These are phyloP conservation scores for Globodera ellingtonae DNA, from an alignment of 1,140 invertebrate genomes.

Conservation along the genomic window DNA sequence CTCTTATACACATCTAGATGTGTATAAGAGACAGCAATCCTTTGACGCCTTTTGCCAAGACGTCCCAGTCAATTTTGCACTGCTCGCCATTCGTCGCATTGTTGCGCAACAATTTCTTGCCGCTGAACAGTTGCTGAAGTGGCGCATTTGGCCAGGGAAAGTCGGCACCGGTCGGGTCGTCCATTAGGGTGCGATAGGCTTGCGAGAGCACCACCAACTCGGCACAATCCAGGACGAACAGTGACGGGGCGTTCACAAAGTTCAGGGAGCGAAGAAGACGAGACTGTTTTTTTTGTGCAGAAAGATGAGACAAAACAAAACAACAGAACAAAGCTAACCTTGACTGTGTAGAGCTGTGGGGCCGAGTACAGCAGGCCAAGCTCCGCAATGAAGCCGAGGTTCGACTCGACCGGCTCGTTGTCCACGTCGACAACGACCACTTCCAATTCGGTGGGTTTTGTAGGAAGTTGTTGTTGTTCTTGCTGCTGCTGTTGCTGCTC, in stretches of 20 bases:
- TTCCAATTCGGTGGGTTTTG: neutral
- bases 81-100: neutral
- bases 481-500: slow-evolving; percentile 1
- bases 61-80: slow-evolving; percentile 20
- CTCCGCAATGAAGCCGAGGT: slow-evolving; percentile 17
- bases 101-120: slow-evolving; percentile 30
- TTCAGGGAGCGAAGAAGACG: slow-evolving; percentile 32
- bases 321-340: slow-evolving; percentile 25
- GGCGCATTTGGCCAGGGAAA: slow-evolving; percentile 38
- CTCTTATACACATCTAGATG: too few species aligned
- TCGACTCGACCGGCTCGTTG: slow-evolving; percentile 3
- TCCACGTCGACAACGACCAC: slow-evolving; percentile 28
- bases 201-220: slow-evolving; percentile 30
- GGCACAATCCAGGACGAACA: slow-evolving; percentile 31
- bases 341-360: slow-evolving; percentile 22
- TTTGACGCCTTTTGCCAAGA: slow-evolving; percentile 32
- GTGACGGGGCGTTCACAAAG: slow-evolving; percentile 27
- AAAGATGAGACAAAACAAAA: neutral
- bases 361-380: slow-evolving; percentile 20
- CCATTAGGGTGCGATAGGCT: slow-evolving; percentile 7
- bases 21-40: too few species aligned
- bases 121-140: slow-evolving; percentile 20
- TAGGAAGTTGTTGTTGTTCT: neutral
- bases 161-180: slow-evolving; percentile 18
- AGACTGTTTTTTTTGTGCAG: neutral